Evolutionary conservation across 2,113 vertebrate genomes (phyloP), one percentile per base, ranked within the genome.

Genomic region (Myotis davidii): DNA sequence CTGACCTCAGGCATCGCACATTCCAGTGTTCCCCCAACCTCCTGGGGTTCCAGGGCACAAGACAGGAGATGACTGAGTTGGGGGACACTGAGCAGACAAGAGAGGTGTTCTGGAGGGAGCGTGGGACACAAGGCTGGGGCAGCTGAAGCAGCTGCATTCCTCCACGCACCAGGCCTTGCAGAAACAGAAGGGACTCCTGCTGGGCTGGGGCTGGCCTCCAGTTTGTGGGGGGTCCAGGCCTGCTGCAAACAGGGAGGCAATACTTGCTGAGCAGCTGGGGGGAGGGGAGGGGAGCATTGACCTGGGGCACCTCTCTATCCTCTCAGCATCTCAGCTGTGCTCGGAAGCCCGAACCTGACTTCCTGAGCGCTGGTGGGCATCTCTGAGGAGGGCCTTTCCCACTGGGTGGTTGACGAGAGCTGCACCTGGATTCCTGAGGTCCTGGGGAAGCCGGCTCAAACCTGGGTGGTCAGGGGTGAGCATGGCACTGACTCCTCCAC

Each of bases 1-100:
- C 94, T 98, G 98, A 98, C 98, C 98, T 98, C 98, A 98, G 98
- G 96, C 98, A 97, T 97, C 14, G 73, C 97, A 97, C 97, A 97
- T 97, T 98, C 97, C 98, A 97, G 98, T 95, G 96, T 94, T 97
- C 97, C 97, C 97, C 97, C 73, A 83, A 97, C 97, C 97, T 96
- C 96, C 95, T 95, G 95, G 96, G 96, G 96, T 95, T 98, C 96
- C 88, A 94, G 98, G 96, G 95, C 97, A 76, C 88, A 67, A 92
- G 94, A 70, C 96, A 97, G 97, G 97, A 98, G 98, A 97, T 94
- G 94, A 95, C 97, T 85, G 70, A 61, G 83, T 95, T 52, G 91
- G 96, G 54, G 61, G 89, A 27, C 20, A 76, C 94, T 96, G 97
- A 97, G 94, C 76, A 96, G 89, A 27, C 17, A 5, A 34, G 61